phyloP scores from a whole-genome alignment of 2,113 vertebrate species.

The Gallinago undulata region DNA sequence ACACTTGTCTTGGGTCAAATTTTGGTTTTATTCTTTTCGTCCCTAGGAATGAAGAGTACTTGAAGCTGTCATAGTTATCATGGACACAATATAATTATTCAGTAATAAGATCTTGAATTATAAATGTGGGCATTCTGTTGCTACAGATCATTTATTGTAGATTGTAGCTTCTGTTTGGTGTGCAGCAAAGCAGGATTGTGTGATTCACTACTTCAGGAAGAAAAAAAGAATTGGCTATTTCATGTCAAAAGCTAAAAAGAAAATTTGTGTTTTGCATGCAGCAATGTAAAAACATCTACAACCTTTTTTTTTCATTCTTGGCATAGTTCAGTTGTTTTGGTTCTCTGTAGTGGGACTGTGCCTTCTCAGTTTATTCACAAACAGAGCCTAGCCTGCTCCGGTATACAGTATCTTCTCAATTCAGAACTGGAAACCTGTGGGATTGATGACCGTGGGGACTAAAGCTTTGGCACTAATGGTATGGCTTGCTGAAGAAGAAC shows the following conservation, averaged over 20 bases:
- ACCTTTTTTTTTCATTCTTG: not conserved
- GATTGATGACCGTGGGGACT: not conserved
- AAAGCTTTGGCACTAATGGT: not conserved
- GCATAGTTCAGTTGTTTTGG: not conserved
- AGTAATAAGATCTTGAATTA: not conserved
- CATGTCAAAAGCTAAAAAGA: not conserved
- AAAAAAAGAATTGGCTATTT: not conserved
- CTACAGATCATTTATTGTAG: not conserved
- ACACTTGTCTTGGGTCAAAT: not conserved
- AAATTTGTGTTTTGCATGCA: not conserved
- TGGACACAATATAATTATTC: not conserved
- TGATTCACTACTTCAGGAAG: not conserved
- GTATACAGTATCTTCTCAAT: not conserved
- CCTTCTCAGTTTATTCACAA: not conserved
- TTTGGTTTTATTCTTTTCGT: not conserved
- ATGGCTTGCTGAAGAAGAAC: not conserved
- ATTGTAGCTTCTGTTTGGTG: not conserved
- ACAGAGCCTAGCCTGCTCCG: not conserved
- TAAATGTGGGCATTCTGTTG: not conserved
- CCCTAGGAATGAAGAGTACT: not conserved
- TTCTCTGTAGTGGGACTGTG: not conserved
- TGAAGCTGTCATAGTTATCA: not conserved
- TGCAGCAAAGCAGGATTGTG: not conserved
- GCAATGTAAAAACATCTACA: not conserved
- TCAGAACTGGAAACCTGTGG: not conserved